These are phyloP conservation scores for Hippoglossus hippoglossus DNA, from an alignment of 2,797 vertebrate species.

Conservation along the genomic window DNA sequence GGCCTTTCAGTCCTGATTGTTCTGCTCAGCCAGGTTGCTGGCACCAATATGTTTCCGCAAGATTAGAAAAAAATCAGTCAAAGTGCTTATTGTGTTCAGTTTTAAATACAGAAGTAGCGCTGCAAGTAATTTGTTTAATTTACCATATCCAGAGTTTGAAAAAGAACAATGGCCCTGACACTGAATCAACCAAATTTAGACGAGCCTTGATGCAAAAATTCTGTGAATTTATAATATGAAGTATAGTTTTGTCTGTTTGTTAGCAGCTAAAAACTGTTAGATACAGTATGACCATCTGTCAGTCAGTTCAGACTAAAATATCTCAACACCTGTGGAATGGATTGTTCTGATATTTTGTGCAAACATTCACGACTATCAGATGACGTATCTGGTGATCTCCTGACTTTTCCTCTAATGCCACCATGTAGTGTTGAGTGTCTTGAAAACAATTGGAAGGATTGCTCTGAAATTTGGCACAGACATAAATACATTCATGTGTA, in stretches of 20 bases:
- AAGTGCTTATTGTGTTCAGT: slow-evolving; percentile 33
- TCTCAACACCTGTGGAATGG: neutral
- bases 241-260: too few species aligned
- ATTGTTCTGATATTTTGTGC: neutral
- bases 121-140: slow-evolving; percentile 10
- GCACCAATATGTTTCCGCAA: slow-evolving; percentile 83
- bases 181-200: neutral
- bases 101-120: slow-evolving; percentile 2
- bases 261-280: neutral
- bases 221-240: neutral
- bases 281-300: neutral
- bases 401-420: too few species aligned
- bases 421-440: too few species aligned
- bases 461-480: neutral
- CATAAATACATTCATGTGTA: neutral
- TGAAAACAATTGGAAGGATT: neutral
- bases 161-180: neutral
- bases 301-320: neutral
- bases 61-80: slow-evolving; percentile 73
- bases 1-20: slow-evolving; percentile 75
- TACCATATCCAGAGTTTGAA: slow-evolving; percentile 27
- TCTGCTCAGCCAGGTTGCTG: slow-evolving; percentile 71
- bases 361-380: neutral
- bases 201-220: neutral
- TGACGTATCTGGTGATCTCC: too few species aligned